Conservation (phyloP, 2,797 vertebrate species). For the Pseudopleuronectes americanus region DNA sequence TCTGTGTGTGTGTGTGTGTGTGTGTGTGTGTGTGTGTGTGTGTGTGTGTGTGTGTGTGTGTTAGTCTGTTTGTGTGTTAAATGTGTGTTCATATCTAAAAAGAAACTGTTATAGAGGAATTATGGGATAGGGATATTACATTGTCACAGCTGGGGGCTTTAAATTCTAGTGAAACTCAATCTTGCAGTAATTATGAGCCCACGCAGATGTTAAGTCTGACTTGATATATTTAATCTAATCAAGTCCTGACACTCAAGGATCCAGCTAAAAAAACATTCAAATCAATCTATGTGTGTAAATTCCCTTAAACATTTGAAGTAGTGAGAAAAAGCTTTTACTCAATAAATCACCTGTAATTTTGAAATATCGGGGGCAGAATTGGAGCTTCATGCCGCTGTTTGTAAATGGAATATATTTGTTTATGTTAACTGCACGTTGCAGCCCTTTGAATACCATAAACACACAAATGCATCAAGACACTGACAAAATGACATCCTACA, state of each 20-base stretch:
- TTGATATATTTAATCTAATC: slow-evolving; percentile 9
- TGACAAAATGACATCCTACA: neutral
- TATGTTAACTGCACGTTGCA: no score
- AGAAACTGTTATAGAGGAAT: neutral
- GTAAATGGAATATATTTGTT: no score
- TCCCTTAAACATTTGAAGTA: neutral
- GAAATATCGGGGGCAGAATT: no score
- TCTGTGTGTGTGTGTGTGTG: no score
- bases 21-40: no score
- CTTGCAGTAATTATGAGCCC: neutral
- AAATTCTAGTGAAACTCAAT: neutral
- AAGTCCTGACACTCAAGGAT: slow-evolving; percentile 6
- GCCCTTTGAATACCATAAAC: neutral
- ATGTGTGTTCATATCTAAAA: no score
- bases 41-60: no score
- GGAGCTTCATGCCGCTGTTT: no score
- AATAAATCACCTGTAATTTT: neutral
- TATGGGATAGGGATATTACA: neutral
- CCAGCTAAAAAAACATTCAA: neutral
- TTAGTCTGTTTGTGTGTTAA: no score
- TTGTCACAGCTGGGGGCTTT: neutral
- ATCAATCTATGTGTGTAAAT: neutral
- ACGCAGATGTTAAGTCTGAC: slow-evolving; percentile 1
- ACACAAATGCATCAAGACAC: neutral
- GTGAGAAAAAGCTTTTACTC: neutral